Conservation (phyloP, 1,140 invertebrate species). For the Micrasema longulum region DNA sequence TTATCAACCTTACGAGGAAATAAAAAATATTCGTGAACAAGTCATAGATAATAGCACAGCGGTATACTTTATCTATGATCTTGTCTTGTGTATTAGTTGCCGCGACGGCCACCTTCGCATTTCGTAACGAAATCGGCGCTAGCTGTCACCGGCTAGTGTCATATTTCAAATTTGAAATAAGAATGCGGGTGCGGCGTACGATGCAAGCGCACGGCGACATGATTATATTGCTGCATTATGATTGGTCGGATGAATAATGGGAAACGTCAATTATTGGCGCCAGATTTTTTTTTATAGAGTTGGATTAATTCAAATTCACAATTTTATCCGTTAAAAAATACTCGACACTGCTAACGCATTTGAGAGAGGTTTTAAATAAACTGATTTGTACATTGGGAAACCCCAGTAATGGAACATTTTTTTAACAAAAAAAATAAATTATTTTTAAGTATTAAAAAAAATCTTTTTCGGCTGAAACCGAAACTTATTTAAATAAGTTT, state of each 20-base stretch:
- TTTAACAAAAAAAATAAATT: no score
- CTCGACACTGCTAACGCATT: no score
- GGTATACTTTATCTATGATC: constrained; percentile 19
- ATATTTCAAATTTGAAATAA: constrained; percentile 31
- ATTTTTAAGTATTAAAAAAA: no score
- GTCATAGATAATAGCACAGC: constrained; percentile 18
- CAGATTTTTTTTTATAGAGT: no score
- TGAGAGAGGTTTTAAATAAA: no score
- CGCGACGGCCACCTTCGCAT: constrained; percentile 21
- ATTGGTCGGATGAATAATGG: neutral
- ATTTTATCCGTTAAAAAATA: no score
- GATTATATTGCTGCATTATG: neutral
- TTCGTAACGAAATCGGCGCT: constrained; percentile 29
- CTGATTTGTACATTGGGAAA: no score
- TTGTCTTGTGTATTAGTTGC: constrained; percentile 16
- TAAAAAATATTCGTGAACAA: constrained; percentile 10
- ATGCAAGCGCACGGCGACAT: neutral
- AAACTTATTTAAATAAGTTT: no score
- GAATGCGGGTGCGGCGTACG: constrained; percentile 26
- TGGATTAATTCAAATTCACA: no score
- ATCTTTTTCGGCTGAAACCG: no score
- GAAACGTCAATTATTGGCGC: constrained; percentile 7
- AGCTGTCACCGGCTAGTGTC: constrained; percentile 19
- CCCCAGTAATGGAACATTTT: no score
- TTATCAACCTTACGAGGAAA: neutral